phyloP scores from a whole-genome alignment of 2,888 invertebrate genomes.

The Chalcis sispes region DNA sequence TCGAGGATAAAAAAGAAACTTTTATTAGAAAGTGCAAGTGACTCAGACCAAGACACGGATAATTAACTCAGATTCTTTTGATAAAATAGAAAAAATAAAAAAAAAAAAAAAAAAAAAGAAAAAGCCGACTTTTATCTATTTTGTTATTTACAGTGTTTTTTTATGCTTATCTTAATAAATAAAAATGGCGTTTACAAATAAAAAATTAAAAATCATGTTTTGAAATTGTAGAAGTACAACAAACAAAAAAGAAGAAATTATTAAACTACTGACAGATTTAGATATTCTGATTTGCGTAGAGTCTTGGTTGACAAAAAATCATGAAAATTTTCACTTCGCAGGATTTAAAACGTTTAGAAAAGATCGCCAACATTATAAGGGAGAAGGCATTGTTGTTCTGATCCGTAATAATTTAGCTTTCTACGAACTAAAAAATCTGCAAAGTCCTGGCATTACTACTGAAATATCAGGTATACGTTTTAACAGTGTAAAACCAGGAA shows the following conservation, averaged over 20 bases:
- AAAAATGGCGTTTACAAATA: too few species aligned
- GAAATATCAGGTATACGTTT: slow-evolving; percentile 1
- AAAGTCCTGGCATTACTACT: not conserved
- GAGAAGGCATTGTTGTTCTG: not conserved
- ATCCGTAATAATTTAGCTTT: not conserved
- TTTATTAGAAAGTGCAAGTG: too few species aligned
- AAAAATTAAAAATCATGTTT: not conserved
- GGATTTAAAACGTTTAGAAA: not conserved
- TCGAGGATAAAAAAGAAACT: too few species aligned
- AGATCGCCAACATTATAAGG: not conserved
- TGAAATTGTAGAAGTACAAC: not conserved
- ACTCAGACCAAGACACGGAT: too few species aligned
- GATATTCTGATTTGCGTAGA: slow-evolving; percentile 17
- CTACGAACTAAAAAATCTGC: not conserved
- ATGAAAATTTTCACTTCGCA: not conserved
- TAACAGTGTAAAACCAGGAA: not conserved
- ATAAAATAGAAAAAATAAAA: too few species aligned
- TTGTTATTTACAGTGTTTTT: not conserved
- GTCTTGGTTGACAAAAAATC: not conserved
- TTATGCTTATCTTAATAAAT: too few species aligned
- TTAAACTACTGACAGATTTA: not conserved
- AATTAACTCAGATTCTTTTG: too few species aligned
- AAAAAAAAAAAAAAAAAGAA: too few species aligned
- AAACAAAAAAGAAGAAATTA: not conserved
- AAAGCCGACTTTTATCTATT: too few species aligned